Base-by-base conservation (phyloP, 2,888 invertebrate genomes). In the Sinhomidia bicolor region DNA sequence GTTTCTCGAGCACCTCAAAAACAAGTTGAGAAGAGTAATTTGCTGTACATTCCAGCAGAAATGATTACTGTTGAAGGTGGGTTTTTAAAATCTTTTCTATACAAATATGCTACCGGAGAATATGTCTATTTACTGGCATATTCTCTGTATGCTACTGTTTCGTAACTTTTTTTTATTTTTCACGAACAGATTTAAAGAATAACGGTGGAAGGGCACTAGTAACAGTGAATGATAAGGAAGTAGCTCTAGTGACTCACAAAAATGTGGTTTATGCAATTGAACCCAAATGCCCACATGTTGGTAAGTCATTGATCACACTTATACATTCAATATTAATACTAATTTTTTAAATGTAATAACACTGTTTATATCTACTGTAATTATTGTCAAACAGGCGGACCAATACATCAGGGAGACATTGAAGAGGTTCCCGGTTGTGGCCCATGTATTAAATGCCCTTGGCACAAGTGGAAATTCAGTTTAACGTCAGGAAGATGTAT, bases 401-500 rank as follows among this genome's bases (percentile, higher is more conserved):
- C 91, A 0, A 36, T 91, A 6, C 62, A 89, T 74, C 74, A 76
- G 14, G 91, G 90, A 10, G 92, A 91, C 14, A 91, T 91, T 23
- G 92, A 92, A 74, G 92, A 92, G 12, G 57, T 91, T 9, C 91
- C 92, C 0, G 86, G 87, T 9, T 79, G 86, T 20, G 88, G 90
- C 1, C 76, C 88, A 0, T 91, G 90, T 68, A 89, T 92, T 41
- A 91, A 90, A 60, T 92, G 92, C 62, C 92, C 92, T 0, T 91
- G 91, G 91, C 92, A 92, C 41, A 71, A 74, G 0, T 92, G 91
- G 91, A 90, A 88, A 57, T 92, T 92, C 81, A 88, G 90, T 74
- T 74, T 92, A 20, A 68, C 32, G 1, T 82, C 89, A 14, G 92
- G 92, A 23, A 76, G 80, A 10, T 92, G 92, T 76, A 68, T 92